These are phyloP conservation scores for Nycticebus coucang DNA, from an alignment of 2,113 vertebrate species.

Conservation along the genomic window DNA sequence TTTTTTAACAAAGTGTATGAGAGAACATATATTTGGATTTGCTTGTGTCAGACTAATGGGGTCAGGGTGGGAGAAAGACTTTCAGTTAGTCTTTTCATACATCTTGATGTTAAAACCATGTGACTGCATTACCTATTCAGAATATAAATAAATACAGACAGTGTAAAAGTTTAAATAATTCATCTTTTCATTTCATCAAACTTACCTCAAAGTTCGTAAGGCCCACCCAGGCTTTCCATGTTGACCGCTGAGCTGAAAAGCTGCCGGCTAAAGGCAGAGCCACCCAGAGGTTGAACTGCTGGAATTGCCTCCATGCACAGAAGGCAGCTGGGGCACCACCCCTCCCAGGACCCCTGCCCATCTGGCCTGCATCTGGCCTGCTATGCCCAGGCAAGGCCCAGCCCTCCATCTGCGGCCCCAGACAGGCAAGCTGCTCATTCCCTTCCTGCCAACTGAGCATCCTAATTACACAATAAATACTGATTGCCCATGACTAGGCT, in stretches of 20 bases:
- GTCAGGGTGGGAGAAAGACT: background rate
- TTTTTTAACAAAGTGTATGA: background rate
- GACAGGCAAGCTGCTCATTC: conserved; percentile 20
- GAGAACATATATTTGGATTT: background rate
- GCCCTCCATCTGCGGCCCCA: conserved; percentile 23
- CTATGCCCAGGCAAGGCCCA: background rate
- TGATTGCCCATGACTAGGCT: conserved; percentile 63
- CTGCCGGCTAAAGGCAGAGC: background rate
- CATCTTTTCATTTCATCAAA: background rate
- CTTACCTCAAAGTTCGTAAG: background rate
- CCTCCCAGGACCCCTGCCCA: background rate
- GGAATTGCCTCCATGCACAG: accelerated
- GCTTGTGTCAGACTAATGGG: background rate
- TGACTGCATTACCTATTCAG: background rate
- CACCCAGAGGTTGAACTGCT: accelerated
- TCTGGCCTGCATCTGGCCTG: background rate
- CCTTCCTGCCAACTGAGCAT: conserved; percentile 62
- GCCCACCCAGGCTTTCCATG: background rate
- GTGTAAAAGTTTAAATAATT: background rate
- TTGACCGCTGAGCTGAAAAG: background rate
- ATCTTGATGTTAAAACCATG: background rate
- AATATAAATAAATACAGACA: background rate
- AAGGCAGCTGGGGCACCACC: background rate
- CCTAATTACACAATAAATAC: conserved; percentile 73
- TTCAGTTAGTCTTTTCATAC: background rate